Conservation (phyloP, 2,888 invertebrate genomes). For the Agriopis aurantiaria region DNA sequence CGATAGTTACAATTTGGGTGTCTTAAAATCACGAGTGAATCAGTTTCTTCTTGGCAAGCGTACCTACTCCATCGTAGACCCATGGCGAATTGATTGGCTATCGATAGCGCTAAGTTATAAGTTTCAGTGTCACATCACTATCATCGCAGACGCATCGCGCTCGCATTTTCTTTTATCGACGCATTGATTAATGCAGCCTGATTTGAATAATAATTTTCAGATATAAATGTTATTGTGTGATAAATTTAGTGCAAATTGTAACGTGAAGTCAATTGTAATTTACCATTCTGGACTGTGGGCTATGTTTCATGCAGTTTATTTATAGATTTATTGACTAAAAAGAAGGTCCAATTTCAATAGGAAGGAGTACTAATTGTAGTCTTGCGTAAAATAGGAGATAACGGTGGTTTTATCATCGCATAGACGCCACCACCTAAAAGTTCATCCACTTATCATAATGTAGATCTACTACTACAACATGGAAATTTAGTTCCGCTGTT, state of each 20-base stretch:
- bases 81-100: too few species aligned
- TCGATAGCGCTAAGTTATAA: too few species aligned
- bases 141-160: slow-evolving; percentile 75
- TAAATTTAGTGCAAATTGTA: slow-evolving; percentile 87
- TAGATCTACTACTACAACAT: too few species aligned
- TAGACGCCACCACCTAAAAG: too few species aligned
- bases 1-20: too few species aligned
- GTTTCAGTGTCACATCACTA: slow-evolving; percentile 54
- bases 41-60: too few species aligned
- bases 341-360: slow-evolving; percentile 12
- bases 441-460: too few species aligned
- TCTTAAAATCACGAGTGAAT: too few species aligned
- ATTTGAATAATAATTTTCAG: slow-evolving; percentile 86
- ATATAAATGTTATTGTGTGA: slow-evolving; percentile 86
- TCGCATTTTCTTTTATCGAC: slow-evolving; percentile 85
- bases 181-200: slow-evolving; percentile 84
- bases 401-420: too few species aligned
- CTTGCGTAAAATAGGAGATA: too few species aligned
- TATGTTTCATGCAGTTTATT: slow-evolving; percentile 39
- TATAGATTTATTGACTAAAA: slow-evolving; percentile 24
- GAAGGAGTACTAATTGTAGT: slow-evolving; percentile 11
- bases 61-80: too few species aligned
- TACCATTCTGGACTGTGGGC: slow-evolving; percentile 52
- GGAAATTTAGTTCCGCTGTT: too few species aligned
- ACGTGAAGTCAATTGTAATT: slow-evolving; percentile 71